These are phyloP conservation scores for Chrysina gloriosa DNA, from an alignment of 2,888 invertebrate genomes.

Conservation along the genomic window DNA sequence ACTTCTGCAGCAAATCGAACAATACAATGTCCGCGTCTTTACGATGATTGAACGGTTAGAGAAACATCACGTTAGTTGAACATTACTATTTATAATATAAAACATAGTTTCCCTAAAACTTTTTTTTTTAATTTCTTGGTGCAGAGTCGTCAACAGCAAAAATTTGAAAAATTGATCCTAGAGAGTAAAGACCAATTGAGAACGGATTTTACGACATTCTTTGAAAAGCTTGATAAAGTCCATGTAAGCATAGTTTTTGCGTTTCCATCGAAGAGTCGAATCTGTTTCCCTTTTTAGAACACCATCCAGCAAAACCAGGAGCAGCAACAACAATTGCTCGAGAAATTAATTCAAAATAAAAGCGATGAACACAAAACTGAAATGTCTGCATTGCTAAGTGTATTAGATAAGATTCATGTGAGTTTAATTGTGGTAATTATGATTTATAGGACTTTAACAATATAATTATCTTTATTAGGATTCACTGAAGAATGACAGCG, in stretches of 20 bases:
- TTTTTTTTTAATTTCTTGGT: neutral
- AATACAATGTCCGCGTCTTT: neutral
- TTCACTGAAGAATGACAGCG: no score
- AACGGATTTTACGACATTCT: neutral
- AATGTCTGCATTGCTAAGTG: neutral
- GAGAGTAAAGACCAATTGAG: slow-evolving; percentile 22
- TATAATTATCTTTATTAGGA: no score
- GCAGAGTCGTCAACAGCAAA: slow-evolving; percentile 22
- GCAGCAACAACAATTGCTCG: slow-evolving; percentile 7
- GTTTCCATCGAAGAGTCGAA: neutral
- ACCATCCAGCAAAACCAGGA: slow-evolving; percentile 20
- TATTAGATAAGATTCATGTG: slow-evolving; percentile 15
- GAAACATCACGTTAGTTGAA: slow-evolving; percentile 9
- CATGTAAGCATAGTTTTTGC: slow-evolving; percentile 10
- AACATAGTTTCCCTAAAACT: no score
- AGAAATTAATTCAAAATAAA: slow-evolving; percentile 6
- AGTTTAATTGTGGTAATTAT: no score
- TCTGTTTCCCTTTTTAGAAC: neutral
- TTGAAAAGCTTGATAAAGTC: slow-evolving; percentile 16
- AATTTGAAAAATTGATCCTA: slow-evolving; percentile 15
- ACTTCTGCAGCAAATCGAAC: slow-evolving; percentile 22
- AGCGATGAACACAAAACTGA: neutral
- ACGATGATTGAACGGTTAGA: slow-evolving; percentile 16
- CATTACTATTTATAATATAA: neutral
- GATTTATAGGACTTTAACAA: no score